phyloP scores from a whole-genome alignment of 2,113 vertebrate species.

The Takifugu flavidus region DNA sequence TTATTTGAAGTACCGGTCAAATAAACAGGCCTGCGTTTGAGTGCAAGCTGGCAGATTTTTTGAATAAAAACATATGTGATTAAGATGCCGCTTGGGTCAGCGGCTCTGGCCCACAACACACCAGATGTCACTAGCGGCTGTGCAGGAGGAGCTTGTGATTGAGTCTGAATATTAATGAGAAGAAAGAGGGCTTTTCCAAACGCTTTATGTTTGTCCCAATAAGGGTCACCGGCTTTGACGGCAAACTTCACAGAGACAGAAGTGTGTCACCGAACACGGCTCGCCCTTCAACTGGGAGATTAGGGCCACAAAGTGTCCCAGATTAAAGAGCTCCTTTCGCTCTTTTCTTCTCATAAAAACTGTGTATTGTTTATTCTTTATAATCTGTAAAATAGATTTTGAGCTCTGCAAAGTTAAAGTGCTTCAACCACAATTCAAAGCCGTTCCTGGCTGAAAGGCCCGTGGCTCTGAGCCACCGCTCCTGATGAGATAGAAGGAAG shows the following conservation, averaged over 20 bases:
- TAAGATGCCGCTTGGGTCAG: constrained; percentile 34
- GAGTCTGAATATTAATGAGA: constrained; percentile 55
- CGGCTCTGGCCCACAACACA: constrained; percentile 11
- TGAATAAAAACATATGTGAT: constrained; percentile 50
- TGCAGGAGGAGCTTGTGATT: constrained; percentile 34
- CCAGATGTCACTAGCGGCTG: constrained; percentile 56
- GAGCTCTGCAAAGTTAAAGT: too few species aligned
- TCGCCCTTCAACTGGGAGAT: constrained; percentile 47
- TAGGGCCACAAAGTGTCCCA: constrained; percentile 45
- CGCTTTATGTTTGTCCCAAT: constrained; percentile 38
- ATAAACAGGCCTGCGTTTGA: constrained; percentile 6
- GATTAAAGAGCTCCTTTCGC: constrained; percentile 44
- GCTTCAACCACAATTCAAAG: not conserved
- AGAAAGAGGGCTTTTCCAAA: constrained; percentile 31
- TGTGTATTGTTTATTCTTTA: not conserved
- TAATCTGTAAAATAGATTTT: not conserved
- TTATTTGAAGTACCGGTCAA: not conserved
- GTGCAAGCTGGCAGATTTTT: constrained; percentile 26
- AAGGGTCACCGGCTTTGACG: constrained; percentile 36
- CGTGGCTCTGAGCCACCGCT: not conserved
- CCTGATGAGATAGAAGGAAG: not conserved
- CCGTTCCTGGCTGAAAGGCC: not conserved
- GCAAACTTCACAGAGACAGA: constrained; percentile 45
- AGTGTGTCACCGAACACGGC: constrained; percentile 47
- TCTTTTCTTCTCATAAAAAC: not conserved